Evolutionary conservation across 2,888 invertebrate species (phyloP), one percentile per base, ranked within the genome.

Genomic region (Chrysolina haemoptera): DNA sequence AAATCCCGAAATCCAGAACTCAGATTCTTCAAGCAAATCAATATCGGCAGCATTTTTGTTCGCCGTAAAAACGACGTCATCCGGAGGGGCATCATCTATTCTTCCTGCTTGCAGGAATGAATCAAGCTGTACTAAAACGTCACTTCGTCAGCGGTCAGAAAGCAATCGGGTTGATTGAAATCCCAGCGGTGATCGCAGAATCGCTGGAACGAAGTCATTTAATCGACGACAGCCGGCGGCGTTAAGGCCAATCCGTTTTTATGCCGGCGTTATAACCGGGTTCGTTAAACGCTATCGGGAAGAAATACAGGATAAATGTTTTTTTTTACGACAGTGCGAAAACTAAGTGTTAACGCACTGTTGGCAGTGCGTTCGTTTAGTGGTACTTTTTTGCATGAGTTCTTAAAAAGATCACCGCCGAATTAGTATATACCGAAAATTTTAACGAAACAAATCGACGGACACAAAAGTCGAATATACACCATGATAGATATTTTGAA

Each of bases 191-290:
- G 71, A 72, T 64, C 62, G 65, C 48, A 63, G 64, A 70, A 67
- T 70, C 69, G 62, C 59, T 73, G 69, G 68, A 74, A 74, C 68
- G 73, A 77, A 77, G 75, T 75, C 71, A 73, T 74, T 76, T 74
- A 74, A 74, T 74, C 74, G 76, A 66, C 53, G 67, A 50, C 65
- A 18, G 35, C 68, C 53, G 67, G 41, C 65, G 27, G 35, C 68
- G 64, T 68, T 72, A 63, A 63, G 72, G 62, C 67, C 68, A 67
- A 73, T 73, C 72, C 70, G 67, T 18, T 62, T 63, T 66, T 63
- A 73, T 67, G 70, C 63, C 64, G 20, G 53, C 64, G 22, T 41
- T 50, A 70, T 63, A 63, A 35, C 64, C 41, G 18, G 20, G 11
- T 3, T 18, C 53, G 20, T 20, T 53, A 53, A 53, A 53, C 53